Evolutionary conservation across 30 jellyfish, hydroid and myxozoan genomes (phyloP).

Genomic region (Pelagia noctiluca): DNA sequence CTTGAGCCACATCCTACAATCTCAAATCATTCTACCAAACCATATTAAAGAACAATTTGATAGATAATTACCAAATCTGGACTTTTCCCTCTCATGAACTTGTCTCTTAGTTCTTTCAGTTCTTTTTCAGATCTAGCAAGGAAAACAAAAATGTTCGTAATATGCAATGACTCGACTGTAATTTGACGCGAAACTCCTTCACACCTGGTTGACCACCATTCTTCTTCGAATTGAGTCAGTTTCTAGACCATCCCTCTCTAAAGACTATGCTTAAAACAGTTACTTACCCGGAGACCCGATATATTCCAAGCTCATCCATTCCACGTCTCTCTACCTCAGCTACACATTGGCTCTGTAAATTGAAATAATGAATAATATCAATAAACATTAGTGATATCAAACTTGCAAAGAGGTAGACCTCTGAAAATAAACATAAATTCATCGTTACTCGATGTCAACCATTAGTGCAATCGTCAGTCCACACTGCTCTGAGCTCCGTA

Average conservation of each 20-base stretch:
- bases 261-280: too few species aligned
- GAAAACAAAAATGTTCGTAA: neutral
- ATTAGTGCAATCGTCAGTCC: too few species aligned
- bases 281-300: slow-evolving; percentile 99
- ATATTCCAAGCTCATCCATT: slow-evolving; percentile 88
- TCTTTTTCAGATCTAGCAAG: slow-evolving; percentile 84
- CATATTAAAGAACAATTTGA: too few species aligned
- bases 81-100: slow-evolving; percentile 79
- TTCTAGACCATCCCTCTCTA: too few species aligned
- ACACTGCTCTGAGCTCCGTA: too few species aligned
- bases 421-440: too few species aligned
- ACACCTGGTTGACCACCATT: neutral
- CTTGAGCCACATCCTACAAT: too few species aligned
- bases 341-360: slow-evolving; percentile 69
- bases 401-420: neutral
- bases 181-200: neutral
- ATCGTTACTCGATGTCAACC: too few species aligned
- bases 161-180: too few species aligned
- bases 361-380: neutral
- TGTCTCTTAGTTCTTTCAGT: slow-evolving; percentile 91
- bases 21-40: too few species aligned
- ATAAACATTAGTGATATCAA: neutral
- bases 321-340: slow-evolving; percentile 95
- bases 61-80: slow-evolving; percentile 96
- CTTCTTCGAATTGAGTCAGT: neutral